Evolutionary conservation across 2,888 invertebrate species (phyloP), one percentile per base, ranked within the genome.

Genomic region (Craniophora ligustri): DNA sequence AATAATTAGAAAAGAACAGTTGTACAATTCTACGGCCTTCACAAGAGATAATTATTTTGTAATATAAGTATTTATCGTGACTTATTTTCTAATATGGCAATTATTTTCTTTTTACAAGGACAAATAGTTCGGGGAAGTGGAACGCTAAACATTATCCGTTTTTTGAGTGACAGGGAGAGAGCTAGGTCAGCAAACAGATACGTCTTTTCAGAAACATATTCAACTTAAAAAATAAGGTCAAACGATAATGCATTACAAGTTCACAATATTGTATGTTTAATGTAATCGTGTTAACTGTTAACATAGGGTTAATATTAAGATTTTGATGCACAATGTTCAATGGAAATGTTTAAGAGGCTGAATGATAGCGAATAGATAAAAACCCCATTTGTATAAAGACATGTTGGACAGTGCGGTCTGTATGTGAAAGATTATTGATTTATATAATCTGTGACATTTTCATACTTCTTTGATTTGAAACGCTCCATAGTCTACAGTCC

Each of bases 231-330:
- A 76, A 67, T 85, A 83, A 82, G 81, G 75, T 84, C 81, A 77
- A 79, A 78, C 79, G 75, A 71, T 78, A 80, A 81, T 75, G 84
- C 85, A 84, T 87, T 81, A 84, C 83, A 87, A 85, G 82, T 86
- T 89, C 85, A 88, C 84, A 68, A 66, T 66, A 67, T 71, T 80
- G 80, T 89, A 80, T 85, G 84, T 87, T 78, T 82, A 79, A 79
- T 87, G 83, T 90, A 87, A 85, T 86, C 84, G 79, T 87, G 85
- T 84, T 85, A 86, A 86, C 84, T 87, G 86, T 88, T 88, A 86
- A 82, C 82, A 81, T 89, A 89, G 84, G 77, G 71, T 85, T 84
- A 82, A 76, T 81, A 71, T 82, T 84, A 85, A 84, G 81, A 74
- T 77, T 81, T 82, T 76, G 69, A 79, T 86, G 90, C 87, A 86